Percentiles rank a stretch among this genome's conserved stretches.
These are phyloP conservation scores for Ischnura elegans DNA, from an alignment of 2,888 invertebrate species.

Conservation along the genomic window DNA sequence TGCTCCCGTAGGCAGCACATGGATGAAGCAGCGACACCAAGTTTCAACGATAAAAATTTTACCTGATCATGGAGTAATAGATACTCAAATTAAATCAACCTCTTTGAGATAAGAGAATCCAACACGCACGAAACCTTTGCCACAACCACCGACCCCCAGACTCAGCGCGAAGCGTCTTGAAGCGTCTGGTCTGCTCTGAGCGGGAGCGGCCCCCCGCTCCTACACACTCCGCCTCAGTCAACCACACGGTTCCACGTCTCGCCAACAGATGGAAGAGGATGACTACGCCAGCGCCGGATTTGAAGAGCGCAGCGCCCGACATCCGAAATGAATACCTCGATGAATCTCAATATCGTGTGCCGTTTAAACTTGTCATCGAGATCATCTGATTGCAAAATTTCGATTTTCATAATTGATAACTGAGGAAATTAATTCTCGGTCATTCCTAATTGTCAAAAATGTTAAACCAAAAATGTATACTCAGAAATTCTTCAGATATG, in stretches of 20 bases:
- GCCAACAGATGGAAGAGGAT: background rate
- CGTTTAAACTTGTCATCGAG: no score
- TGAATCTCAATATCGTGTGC: no score
- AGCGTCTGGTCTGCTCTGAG: no score
- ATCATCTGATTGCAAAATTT: no score
- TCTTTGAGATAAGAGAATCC: background rate
- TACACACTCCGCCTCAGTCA: background rate
- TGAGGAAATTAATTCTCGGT: no score
- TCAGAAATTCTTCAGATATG: no score
- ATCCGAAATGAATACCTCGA: no score
- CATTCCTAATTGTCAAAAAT: no score
- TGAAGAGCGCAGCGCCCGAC: background rate
- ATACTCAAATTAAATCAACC: background rate
- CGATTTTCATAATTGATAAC: no score
- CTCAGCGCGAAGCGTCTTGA: background rate
- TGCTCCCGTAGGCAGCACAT: background rate
- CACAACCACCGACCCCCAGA: background rate
- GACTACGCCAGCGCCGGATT: background rate
- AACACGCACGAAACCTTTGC: background rate
- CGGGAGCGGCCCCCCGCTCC: background rate
- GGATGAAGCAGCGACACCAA: conserved; percentile 3
- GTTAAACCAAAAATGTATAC: no score
- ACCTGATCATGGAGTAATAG: background rate
- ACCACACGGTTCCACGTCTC: background rate
- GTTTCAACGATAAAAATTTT: background rate